Evolutionary conservation across 2,797 vertebrate genomes (phyloP).

Genomic region (Eidolon dupreanum): DNA sequence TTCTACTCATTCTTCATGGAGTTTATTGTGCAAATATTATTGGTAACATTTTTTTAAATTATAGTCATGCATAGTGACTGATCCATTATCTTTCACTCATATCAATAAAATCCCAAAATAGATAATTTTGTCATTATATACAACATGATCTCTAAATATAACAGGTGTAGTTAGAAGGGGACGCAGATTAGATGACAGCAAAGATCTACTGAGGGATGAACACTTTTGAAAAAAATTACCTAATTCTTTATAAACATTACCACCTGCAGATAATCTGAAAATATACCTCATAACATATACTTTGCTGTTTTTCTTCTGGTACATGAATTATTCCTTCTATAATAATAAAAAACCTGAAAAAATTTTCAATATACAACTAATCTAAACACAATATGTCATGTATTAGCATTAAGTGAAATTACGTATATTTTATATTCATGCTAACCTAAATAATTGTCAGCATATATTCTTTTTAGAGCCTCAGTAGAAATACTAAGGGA

Average conservation of each 20-base stretch:
- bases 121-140: constrained; percentile 68
- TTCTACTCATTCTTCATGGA: constrained; percentile 38
- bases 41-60: constrained; percentile 24
- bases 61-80: neutral
- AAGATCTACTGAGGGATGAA: constrained; percentile 43
- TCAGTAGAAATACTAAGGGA: neutral
- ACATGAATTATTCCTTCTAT: constrained; percentile 47
- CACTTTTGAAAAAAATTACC: constrained; percentile 14
- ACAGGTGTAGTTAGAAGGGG: constrained; percentile 61
- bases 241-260: constrained; percentile 59
- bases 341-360: constrained; percentile 41
- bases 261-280: constrained; percentile 76
- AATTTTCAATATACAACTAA: neutral
- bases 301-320: constrained; percentile 39
- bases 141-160: constrained; percentile 60
- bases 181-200: constrained; percentile 23
- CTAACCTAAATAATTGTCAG: constrained; percentile 47
- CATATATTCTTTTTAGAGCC: neutral
- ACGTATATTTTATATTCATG: constrained; percentile 44
- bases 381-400: constrained; percentile 23
- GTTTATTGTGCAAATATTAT: constrained; percentile 43
- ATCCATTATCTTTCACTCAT: constrained; percentile 66
- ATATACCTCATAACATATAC: constrained; percentile 2
- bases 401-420: constrained; percentile 50
- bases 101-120: constrained; percentile 63